Base-by-base conservation (phyloP, 2,888 invertebrate genomes). In the Catocala nupta region DNA sequence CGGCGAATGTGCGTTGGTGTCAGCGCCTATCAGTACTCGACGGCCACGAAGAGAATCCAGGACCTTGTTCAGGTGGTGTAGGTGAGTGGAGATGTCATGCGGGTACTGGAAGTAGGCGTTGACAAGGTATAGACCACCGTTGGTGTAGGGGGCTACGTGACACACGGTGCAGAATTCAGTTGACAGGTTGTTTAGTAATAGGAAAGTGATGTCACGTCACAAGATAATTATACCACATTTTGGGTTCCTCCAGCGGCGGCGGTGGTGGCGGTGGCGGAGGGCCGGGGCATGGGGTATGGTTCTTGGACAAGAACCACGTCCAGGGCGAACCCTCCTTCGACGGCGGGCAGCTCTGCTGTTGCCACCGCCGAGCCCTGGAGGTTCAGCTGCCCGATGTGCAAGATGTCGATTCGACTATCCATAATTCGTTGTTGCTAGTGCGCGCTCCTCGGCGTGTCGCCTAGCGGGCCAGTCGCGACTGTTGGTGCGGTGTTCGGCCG, bases 1-100 rank as follows among this genome's bases (percentile, higher is more conserved):
- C 0, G 79, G 78, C 0, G 82, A 82, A 61, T 81, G 80, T 0
- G 78, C 67, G 43, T 82, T 82, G 5, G 42, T 45, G 55, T 82
- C 81, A 0, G 65, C 65, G 0, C 79, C 63, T 0, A 82, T 43
- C 0, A 81, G 0, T 0, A 80, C 34, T 0, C 10, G 42, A 1
- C 10, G 52, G 0, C 78, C 77, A 0, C 44, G 7, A 0, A 81
- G 57, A 0, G n/a, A 34, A 0, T 56, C 10, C 11, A 81, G 45
- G 0, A 77, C 68, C 0, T 2, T 1, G 0, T 65, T 69, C 5
- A 81, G 57, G 13, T 78, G 71, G n/a, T 60, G 43, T 12, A 69
- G 36, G 42, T 68, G 65, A 0, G 8, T 0, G 0, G 16, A 52
- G 0, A 68, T 59, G 0, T 0, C 2, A 0, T 65, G 55, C 0